Percentiles rank a stretch among this genome's conserved stretches.
phyloP scores from a whole-genome alignment of 2,113 vertebrate species.

The Naja naja region DNA sequence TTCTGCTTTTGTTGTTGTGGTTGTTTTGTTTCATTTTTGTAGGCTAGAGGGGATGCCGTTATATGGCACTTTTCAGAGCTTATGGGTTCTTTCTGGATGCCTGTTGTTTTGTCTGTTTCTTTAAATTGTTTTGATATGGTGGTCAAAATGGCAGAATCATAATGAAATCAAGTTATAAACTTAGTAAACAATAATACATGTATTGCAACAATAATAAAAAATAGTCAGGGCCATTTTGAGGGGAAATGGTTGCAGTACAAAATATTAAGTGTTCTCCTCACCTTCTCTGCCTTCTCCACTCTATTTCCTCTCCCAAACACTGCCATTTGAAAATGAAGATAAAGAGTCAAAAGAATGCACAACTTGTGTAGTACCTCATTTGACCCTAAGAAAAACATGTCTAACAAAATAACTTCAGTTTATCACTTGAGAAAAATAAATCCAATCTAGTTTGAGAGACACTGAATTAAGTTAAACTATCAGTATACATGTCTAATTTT shows the following conservation, averaged over 20 bases:
- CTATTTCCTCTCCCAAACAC: background rate
- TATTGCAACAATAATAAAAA: background rate
- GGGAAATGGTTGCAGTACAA: background rate
- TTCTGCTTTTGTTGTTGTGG: background rate
- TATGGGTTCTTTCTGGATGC: background rate
- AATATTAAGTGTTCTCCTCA: background rate
- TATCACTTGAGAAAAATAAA: conserved; percentile 35
- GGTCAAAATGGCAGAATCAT: background rate
- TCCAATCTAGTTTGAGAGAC: conserved; percentile 37
- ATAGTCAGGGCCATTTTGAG: background rate
- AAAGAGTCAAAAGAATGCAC: background rate
- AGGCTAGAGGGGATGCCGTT: background rate
- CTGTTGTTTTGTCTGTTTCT: background rate
- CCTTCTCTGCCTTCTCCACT: too few relatives aligned
- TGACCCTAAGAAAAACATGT: background rate
- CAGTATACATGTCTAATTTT: conserved; percentile 37
- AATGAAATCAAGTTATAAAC: background rate
- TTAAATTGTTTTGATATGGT: background rate
- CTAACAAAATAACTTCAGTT: conserved; percentile 22
- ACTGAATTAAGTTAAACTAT: conserved; percentile 47
- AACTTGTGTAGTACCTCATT: background rate
- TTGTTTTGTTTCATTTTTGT: background rate
- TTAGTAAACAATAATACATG: background rate
- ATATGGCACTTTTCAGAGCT: background rate
- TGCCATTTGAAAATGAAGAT: background rate